These are phyloP conservation scores for Takifugu ocellatus DNA, from an alignment of 2,797 vertebrate species.

Conservation along the genomic window DNA sequence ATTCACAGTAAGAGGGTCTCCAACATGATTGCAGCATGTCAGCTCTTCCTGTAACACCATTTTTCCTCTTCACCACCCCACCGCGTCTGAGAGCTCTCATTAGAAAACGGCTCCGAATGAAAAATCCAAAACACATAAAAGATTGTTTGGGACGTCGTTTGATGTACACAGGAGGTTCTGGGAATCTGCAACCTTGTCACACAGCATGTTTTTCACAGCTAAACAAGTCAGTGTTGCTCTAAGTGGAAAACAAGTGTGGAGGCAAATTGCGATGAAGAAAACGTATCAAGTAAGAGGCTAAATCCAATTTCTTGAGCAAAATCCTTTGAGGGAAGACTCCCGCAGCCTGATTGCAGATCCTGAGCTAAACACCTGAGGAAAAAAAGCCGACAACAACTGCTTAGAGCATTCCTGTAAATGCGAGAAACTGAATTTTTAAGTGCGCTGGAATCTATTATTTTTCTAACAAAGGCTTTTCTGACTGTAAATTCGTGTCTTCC, in stretches of 20 bases:
- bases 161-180: conserved; percentile 8
- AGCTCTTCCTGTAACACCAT: conserved; percentile 4
- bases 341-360: conserved; percentile 34
- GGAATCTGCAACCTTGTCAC: conserved; percentile 32
- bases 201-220: conserved; percentile 42
- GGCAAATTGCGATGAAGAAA: conserved; percentile 56
- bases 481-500: conserved; percentile 42
- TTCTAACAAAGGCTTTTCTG: conserved; percentile 44
- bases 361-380: conserved; percentile 8
- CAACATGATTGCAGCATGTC: conserved; percentile 17
- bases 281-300: conserved; percentile 44
- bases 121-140: conserved; percentile 1
- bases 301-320: conserved; percentile 59
- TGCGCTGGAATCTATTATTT: conserved; percentile 36
- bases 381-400: conserved; percentile 15
- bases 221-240: conserved; percentile 40
- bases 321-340: conserved; percentile 38
- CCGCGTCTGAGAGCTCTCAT: conserved; percentile 23
- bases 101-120: conserved; percentile 33
- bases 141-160: conserved; percentile 22
- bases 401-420: conserved; percentile 46
- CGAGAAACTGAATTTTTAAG: conserved; percentile 27
- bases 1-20: conserved; percentile 5
- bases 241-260: conserved; percentile 42
- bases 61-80: conserved; percentile 18